These are phyloP conservation scores for Chrysolina oricalcia DNA, from an alignment of 2,888 invertebrate species.

Conservation along the genomic window DNA sequence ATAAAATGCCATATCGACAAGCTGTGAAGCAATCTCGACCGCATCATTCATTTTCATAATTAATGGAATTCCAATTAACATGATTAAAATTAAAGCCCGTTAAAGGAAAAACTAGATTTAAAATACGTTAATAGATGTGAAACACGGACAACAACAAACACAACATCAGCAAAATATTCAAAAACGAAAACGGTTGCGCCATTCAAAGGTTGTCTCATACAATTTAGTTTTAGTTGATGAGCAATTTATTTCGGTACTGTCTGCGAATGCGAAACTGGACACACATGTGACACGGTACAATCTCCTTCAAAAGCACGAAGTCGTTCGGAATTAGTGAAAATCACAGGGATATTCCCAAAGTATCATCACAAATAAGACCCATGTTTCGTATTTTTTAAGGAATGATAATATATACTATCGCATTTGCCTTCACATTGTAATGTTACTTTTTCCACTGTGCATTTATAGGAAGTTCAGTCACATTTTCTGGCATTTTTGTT, in stretches of 20 bases:
- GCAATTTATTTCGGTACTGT: slow-evolving; percentile 48
- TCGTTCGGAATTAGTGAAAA: neutral
- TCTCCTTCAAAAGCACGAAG: slow-evolving; percentile 34
- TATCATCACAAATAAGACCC: no score
- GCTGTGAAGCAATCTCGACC: neutral
- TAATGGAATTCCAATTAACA: neutral
- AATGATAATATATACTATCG: no score
- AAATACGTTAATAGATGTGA: slow-evolving; percentile 23
- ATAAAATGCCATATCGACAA: neutral
- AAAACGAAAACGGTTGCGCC: slow-evolving; percentile 11
- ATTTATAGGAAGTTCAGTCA: no score
- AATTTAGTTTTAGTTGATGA: slow-evolving; percentile 20
- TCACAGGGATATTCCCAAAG: neutral
- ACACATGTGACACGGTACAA: slow-evolving; percentile 34
- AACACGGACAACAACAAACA: slow-evolving; percentile 12
- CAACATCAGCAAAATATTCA: slow-evolving; percentile 22
- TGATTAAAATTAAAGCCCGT: neutral
- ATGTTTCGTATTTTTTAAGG: no score
- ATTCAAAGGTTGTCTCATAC: slow-evolving; percentile 21
- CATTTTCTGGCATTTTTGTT: no score
- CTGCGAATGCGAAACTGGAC: slow-evolving; percentile 33
- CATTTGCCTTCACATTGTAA: no score
- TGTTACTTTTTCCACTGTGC: no score
- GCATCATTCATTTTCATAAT: neutral
- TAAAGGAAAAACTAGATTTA: neutral